A percentile compares a stretch with the other conserved stretches of the same genome.
These are phyloP conservation scores for Gastracanthus pulcherrimus DNA, from an alignment of 2,888 invertebrate genomes.

Conservation along the genomic window DNA sequence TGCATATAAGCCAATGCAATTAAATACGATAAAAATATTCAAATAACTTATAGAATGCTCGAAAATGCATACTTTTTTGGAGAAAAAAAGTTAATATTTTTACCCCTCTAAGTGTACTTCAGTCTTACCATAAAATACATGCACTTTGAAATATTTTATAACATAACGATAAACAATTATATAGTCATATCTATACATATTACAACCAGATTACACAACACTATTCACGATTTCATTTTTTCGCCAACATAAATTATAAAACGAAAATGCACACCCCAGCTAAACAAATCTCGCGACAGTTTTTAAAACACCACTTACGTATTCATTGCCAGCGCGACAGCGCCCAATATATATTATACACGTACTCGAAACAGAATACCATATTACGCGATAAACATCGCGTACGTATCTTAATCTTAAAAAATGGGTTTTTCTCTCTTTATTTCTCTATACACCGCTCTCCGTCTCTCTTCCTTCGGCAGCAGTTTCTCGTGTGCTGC, in stretches of 20 bases:
- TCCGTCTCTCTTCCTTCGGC: background rate
- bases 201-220: too few species aligned
- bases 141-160: too few species aligned
- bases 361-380: background rate
- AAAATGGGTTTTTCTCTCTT: constrained; percentile 9
- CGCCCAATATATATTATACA: background rate
- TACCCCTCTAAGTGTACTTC: too few species aligned
- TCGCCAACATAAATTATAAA: background rate
- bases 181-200: too few species aligned
- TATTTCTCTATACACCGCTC: background rate
- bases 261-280: background rate
- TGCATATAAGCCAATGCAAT: too few species aligned
- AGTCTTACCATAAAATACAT: too few species aligned
- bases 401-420: constrained; percentile 31
- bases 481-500: background rate
- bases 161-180: too few species aligned
- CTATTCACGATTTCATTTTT: background rate
- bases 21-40: too few species aligned
- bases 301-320: constrained; percentile 26
- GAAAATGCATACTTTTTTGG: too few species aligned
- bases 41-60: too few species aligned
- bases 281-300: background rate
- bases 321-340: constrained; percentile 36
- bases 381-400: constrained; percentile 33
- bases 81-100: too few species aligned